Base-by-base conservation (phyloP, 2,113 vertebrate genomes). In the Nothobranchius kuhntae region DNA sequence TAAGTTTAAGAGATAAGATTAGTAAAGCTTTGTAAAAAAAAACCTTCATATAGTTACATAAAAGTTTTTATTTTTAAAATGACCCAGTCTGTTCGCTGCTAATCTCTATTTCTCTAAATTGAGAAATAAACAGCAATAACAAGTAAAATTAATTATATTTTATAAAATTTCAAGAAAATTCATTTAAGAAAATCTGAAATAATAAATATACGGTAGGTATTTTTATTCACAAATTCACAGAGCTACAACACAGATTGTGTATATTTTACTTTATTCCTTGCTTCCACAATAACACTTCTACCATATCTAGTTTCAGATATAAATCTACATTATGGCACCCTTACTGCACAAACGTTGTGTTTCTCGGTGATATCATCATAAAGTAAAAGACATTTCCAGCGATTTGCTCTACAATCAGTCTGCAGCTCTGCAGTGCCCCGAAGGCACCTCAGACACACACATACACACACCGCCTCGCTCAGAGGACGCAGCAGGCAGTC, bases 401-500 rank as follows among this genome's bases (percentile, higher is more conserved):
- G 4, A 71, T 86, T 82, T 70, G 50, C 76, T 75, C 47, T 58
- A 55, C 40, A 74, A 75, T 71, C 42, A 36, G 15, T 68, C 63
- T 58, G 68, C 56, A 61, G 80, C 38, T 69, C 30, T 36, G 61
- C 53, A 62, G 65, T 1, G 4, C 63, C 74, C 69, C 38, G 35
- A 59, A 76, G 77, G 62, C 71, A 71, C 59, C n/a, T 24, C 76
- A 80, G 52, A 65, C 58, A 62, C 40, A 42, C 40, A 42, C 40
- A 80, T 54, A 65, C 58, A 62, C 77, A 80, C 71, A 68, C 69
- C 24, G 50, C 63, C 60, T 65, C 6, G 1, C 68, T 78, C 63
- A 68, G 58, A 73, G 48, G 58, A 47, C 52, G 35, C 82, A 75
- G 73, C 73, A 80, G 73, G 78, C 61, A 55, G 60, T 71, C 51